Conservation (phyloP, 2,113 vertebrate genomes). For the Meriones unguiculatus region DNA sequence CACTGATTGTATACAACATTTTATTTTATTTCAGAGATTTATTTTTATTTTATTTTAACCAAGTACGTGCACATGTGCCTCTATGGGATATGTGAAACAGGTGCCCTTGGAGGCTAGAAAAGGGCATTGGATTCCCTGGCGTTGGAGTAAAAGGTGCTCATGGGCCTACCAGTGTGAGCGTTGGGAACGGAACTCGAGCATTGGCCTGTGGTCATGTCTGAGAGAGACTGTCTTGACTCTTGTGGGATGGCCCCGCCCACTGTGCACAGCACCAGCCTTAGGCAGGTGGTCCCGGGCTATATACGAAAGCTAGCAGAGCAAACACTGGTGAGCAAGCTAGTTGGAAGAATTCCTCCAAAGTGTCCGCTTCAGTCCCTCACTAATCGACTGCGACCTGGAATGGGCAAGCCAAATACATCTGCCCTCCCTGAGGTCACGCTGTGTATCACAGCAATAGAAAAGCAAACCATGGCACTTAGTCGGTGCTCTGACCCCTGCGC, state of each 20-base stretch:
- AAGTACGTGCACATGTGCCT: not conserved
- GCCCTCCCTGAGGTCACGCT: not conserved
- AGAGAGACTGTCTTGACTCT: not conserved
- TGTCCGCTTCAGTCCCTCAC: not conserved
- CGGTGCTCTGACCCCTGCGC: not conserved
- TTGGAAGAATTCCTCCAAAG: not conserved
- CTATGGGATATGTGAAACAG: not conserved
- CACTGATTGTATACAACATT: not conserved
- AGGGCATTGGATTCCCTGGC: not conserved
- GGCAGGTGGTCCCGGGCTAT: not conserved
- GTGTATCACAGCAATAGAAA: not conserved
- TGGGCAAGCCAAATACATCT: not conserved
- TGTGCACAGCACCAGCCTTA: not conserved
- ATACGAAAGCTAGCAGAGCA: not conserved
- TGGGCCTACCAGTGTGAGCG: not conserved
- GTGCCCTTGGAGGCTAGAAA: not conserved
- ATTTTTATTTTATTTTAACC: not conserved
- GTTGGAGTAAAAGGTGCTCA: not conserved
- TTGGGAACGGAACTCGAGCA: not conserved
- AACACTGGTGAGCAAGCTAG: not conserved
- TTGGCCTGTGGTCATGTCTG: not conserved
- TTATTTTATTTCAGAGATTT: not conserved
- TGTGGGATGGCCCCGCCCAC: not conserved
- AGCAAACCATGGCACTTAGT: not conserved
- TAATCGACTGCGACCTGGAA: not conserved